Percentiles rank a stretch among this genome's conserved stretches.
phyloP scores from a whole-genome alignment of 2,113 vertebrate species.

The Macquaria australasica region DNA sequence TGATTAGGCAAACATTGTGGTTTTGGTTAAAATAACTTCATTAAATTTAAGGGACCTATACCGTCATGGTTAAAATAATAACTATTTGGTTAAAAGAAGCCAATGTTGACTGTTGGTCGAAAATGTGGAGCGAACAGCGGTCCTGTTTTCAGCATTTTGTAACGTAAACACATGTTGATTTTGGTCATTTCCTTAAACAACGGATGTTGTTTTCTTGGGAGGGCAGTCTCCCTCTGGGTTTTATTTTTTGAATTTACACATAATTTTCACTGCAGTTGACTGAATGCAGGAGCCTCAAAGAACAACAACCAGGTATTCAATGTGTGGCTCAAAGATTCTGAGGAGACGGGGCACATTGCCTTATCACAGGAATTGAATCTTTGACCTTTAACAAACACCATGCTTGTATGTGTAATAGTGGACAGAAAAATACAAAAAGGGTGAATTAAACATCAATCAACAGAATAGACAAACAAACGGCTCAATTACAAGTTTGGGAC shows the following conservation, averaged over 20 bases:
- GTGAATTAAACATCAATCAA: background rate
- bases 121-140: background rate
- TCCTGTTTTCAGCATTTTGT: too few species aligned
- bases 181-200: too few species aligned
- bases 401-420: background rate
- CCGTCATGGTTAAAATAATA: background rate
- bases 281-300: background rate
- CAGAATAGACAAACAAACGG: background rate
- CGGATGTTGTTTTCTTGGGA: too few species aligned
- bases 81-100: background rate
- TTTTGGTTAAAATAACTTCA: too few species aligned
- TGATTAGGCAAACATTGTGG: background rate
- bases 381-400: background rate
- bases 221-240: background rate
- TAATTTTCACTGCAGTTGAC: background rate
- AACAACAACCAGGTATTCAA: background rate
- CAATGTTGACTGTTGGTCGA: too few species aligned
- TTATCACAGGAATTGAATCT: background rate
- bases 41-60: too few species aligned
- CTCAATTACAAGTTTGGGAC: constrained; percentile 30
- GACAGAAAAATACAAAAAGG: background rate
- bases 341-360: background rate
- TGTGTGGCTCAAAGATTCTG: background rate
- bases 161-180: too few species aligned
- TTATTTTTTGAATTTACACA: background rate